phyloP scores from a whole-genome alignment of 2,888 invertebrate genomes.

The Elmis aenea region DNA sequence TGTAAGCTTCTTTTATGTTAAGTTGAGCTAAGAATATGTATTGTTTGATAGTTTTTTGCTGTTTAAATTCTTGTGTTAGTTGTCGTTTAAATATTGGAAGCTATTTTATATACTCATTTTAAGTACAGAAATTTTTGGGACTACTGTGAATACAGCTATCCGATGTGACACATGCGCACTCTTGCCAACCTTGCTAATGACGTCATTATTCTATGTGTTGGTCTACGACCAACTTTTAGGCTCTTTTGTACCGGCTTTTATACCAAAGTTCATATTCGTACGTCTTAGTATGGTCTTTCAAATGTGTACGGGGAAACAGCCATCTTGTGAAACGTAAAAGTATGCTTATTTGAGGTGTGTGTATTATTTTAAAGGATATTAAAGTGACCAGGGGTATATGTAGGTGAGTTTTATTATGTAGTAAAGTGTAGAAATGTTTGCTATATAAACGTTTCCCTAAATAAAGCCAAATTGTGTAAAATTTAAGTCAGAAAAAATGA shows the following conservation, averaged over 20 bases:
- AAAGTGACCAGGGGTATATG: constrained; percentile 41
- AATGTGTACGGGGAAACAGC: constrained; percentile 46
- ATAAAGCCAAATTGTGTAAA: constrained; percentile 2
- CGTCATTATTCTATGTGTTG: constrained; percentile 32
- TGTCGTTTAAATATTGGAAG: too few relatives aligned
- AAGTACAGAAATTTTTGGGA: too few relatives aligned
- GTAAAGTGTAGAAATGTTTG: not conserved
- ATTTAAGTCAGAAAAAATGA: constrained; percentile 6
- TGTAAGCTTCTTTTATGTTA: too few relatives aligned
- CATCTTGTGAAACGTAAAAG: constrained; percentile 48
- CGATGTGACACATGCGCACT: constrained; percentile 29
- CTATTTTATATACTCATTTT: too few relatives aligned
- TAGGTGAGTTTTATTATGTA: constrained; percentile 42
- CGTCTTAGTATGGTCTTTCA: constrained; percentile 33
- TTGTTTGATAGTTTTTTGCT: too few relatives aligned
- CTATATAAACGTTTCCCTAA: not conserved
- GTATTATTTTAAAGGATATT: constrained; percentile 43
- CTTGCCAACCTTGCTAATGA: constrained; percentile 41
- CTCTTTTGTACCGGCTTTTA: constrained; percentile 13
- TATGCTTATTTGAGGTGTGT: constrained; percentile 49
- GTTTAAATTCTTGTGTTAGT: too few relatives aligned
- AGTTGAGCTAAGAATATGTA: too few relatives aligned
- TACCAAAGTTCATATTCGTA: constrained; percentile 25
- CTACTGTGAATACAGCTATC: too few relatives aligned
- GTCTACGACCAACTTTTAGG: constrained; percentile 33